A percentile compares a stretch with the other conserved stretches of the same genome.
Evolutionary conservation across 1,140 invertebrate genomes (phyloP).

Genomic region (Venustaconcha ellipsiformis): DNA sequence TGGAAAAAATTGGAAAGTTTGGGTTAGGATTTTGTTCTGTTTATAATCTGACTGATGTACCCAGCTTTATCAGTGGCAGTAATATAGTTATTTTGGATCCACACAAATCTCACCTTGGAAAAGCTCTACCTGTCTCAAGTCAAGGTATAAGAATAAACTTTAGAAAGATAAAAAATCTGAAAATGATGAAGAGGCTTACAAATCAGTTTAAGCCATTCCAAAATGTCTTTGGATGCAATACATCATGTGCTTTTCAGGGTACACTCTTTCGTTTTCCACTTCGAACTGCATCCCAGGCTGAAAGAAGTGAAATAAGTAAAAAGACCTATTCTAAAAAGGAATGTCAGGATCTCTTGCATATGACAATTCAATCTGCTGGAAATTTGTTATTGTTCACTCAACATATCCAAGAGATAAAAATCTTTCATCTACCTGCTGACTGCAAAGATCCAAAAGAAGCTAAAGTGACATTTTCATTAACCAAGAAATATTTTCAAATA

Average conservation of each 20-base stretch:
- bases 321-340: constrained; percentile 36
- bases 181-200: constrained; percentile 24
- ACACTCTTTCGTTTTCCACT: constrained; percentile 56
- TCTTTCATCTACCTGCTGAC: constrained; percentile 38
- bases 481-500: constrained; percentile 4
- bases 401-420: constrained; percentile 37
- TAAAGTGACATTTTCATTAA: constrained; percentile 1
- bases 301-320: constrained; percentile 49
- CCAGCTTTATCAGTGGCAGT: constrained; percentile 55
- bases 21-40: constrained; percentile 62
- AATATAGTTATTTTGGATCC: constrained; percentile 62
- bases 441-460: constrained; percentile 4
- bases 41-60: constrained; percentile 62
- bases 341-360: constrained; percentile 34
- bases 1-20: constrained; percentile 60
- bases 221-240: constrained; percentile 46
- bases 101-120: constrained; percentile 46
- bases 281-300: constrained; percentile 41
- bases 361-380: constrained; percentile 34
- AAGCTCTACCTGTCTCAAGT: constrained; percentile 11
- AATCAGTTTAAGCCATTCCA: constrained; percentile 56
- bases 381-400: constrained; percentile 52
- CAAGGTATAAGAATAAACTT: constrained; percentile 28
- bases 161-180: constrained; percentile 25
- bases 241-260: constrained; percentile 32